A percentile compares a stretch with the other conserved stretches of the same genome.
Evolutionary conservation across 1,140 invertebrate genomes (phyloP).

Genomic region (Bilobella aurantiaca): DNA sequence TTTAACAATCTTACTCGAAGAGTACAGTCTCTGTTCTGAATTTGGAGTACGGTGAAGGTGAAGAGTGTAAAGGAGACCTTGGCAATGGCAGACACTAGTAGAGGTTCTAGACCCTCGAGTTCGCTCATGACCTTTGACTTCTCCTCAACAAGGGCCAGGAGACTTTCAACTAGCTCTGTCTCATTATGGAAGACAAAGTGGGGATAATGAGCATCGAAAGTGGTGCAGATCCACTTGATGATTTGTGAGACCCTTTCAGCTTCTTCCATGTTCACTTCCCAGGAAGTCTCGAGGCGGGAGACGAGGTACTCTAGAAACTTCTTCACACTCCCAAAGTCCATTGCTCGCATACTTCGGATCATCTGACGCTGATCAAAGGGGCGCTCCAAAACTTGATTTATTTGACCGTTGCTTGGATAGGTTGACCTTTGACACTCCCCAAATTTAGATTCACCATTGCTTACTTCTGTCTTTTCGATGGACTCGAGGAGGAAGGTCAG

Average conservation of each 20-base stretch:
- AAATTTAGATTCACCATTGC: background rate
- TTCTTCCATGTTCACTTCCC: background rate
- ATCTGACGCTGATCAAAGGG: slow-evolving; percentile 18
- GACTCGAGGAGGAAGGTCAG: slow-evolving; percentile 1
- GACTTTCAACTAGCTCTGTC: slow-evolving; percentile 9
- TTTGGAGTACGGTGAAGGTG: background rate
- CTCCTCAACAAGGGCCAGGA: slow-evolving; percentile 18
- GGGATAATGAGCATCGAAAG: slow-evolving; percentile 28
- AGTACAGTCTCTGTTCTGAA: slow-evolving; percentile 25
- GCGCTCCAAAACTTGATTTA: slow-evolving; percentile 18
- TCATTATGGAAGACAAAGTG: slow-evolving; percentile 30
- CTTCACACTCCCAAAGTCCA: slow-evolving; percentile 13
- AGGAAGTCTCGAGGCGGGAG: slow-evolving; percentile 3
- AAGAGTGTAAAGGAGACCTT: slow-evolving; percentile 25
- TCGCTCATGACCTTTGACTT: slow-evolving; percentile 17
- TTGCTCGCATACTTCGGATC: slow-evolving; percentile 3
- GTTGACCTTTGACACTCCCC: background rate
- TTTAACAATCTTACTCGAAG: slow-evolving; percentile 23
- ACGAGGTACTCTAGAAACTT: slow-evolving; percentile 12
- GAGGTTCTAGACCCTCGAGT: slow-evolving; percentile 21
- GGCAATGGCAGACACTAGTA: slow-evolving; percentile 19
- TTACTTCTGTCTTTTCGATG: background rate
- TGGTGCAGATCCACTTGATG: slow-evolving; percentile 20
- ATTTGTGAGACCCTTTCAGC: background rate
- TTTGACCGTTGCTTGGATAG: background rate